Base-by-base conservation (phyloP, 1,140 invertebrate genomes). In the Temnothorax curvispinosus region DNA sequence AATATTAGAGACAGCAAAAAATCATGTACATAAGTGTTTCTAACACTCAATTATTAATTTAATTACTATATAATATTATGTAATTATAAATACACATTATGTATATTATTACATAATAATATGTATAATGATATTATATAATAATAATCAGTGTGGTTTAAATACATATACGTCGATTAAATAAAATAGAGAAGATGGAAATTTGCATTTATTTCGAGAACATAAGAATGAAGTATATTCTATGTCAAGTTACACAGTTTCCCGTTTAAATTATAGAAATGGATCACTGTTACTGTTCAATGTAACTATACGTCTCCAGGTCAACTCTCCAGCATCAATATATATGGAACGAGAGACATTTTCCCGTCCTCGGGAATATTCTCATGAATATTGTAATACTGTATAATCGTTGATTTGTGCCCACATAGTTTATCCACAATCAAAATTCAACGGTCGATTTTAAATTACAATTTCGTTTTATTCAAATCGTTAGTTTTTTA, bases 341-440 rank as follows among this genome's bases (percentile, higher is more conserved):
- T 54, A 21, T 52, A 13, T 27, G 27, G 35, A 81, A 81, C 38
- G 58, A 78, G 76, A 64, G 32, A 32, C 71, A 71, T 81, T 81
- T 35, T 62, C 38, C 21, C 65, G 15, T 60, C 6, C 64, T 69
- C 47, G 47, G 52, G 64, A 78, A 71, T 69, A 52, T 74, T 74
- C 71, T 74, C 50, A 54, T 74, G 32, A 74, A 74, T 74, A 74
- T 54, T 74, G 41, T 69, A 69, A 69, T 69, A 78, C 65, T 77
- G 1, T 27, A 81, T 81, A 69, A 69, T 71, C 32, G 8, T 35
- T 27, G 75, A 77, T 77, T 62, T 81, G 44, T 35, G 11, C 18
- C 1, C 35, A n/a, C 32, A 27, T 7, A 67, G 32, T 67, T 32
- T 11, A 41, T 69, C 13, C n/a, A 41, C 9, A 62, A 47, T 77